Evolutionary conservation across 2,113 vertebrate species (phyloP), one percentile per base, ranked within the genome.

Genomic region (Falco punctatus): DNA sequence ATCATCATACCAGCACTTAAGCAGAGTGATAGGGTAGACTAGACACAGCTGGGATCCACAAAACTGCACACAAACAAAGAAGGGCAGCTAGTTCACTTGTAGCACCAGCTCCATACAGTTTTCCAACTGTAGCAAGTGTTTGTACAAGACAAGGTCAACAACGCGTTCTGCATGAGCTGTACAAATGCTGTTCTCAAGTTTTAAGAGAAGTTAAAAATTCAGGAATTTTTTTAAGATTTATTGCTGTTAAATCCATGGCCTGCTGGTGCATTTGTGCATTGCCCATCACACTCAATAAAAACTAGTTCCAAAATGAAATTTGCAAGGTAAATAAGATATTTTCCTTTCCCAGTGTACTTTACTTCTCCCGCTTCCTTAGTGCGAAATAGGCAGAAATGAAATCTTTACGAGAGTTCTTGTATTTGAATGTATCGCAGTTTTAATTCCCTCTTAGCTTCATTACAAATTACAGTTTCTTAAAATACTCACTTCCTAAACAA

Each of bases 91-190:
- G 52, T 30, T 89, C 87, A 49, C 66, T 74, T 21, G 28, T 62
- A 90, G 67, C 70, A 95, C 46, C 92, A 96, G 72, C 54, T 88
- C 75, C 77, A 22, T 9, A 40, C 5, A 62, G 44, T 54, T 90
- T 70, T 94, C 59, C 64, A 96, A 22, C 44, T 77, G 32, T 24
- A 95, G 23, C 81, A 86, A 85, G 62, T 96, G 67, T 95, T 97
- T 96, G 66, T 49, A 74, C 51, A 93, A 93, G 91, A 75, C 86
- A 95, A 95, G 93, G 92, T 95, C 97, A 97, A 88, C 75, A 77
- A 85, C 19, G 10, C 15, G 0, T 96, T 94, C 94, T 88, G 66
- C 67, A 65, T 55, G 62, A 94, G 83, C 64, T 58, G 51, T 72
- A 85, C 57, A 92, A 94, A 83, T n/a, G 49, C 35, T 64, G 7